Percentiles rank a stretch among this genome's conserved stretches.
Evolutionary conservation across 2,797 vertebrate species (phyloP).

Genomic region (Microtus obscurus): DNA sequence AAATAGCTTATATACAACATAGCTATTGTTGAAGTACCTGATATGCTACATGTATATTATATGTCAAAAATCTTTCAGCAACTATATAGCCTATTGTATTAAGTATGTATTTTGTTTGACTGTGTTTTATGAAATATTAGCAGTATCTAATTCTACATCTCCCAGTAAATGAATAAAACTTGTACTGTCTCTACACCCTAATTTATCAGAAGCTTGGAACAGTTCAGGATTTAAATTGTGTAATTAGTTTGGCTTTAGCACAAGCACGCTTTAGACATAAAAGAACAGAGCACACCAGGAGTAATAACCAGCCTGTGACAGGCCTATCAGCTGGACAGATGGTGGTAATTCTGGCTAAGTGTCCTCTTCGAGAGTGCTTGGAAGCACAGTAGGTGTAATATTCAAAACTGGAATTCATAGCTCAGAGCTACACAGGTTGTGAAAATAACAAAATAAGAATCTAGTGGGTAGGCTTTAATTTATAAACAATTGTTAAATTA

Average conservation of each 20-base stretch:
- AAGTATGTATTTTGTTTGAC: neutral
- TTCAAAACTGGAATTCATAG: constrained; percentile 10
- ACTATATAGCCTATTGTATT: neutral
- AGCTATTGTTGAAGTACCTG: neutral
- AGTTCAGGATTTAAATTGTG: constrained; percentile 67
- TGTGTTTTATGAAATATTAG: constrained; percentile 34
- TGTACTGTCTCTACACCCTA: constrained; percentile 47
- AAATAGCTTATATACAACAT: neutral
- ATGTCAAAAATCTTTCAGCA: neutral
- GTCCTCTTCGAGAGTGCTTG: constrained; percentile 21
- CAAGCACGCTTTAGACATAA: constrained; percentile 70
- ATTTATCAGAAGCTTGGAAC: constrained; percentile 73
- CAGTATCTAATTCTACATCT: neutral
- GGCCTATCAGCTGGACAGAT: neutral
- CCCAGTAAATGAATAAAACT: constrained; percentile 56
- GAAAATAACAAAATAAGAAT: constrained; percentile 51
- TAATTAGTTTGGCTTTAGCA: constrained; percentile 76
- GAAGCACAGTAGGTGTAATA: constrained; percentile 41
- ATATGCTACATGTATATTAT: neutral
- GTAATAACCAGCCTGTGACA: constrained; percentile 38
- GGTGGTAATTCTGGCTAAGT: constrained; percentile 48
- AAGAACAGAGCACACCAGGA: constrained; percentile 72
- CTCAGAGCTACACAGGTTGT: constrained; percentile 11
- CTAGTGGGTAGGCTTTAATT: constrained; percentile 22
- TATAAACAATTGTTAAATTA: constrained; percentile 31